These are phyloP conservation scores for Lithophane socia DNA, from an alignment of 2,888 invertebrate species.

Conservation along the genomic window DNA sequence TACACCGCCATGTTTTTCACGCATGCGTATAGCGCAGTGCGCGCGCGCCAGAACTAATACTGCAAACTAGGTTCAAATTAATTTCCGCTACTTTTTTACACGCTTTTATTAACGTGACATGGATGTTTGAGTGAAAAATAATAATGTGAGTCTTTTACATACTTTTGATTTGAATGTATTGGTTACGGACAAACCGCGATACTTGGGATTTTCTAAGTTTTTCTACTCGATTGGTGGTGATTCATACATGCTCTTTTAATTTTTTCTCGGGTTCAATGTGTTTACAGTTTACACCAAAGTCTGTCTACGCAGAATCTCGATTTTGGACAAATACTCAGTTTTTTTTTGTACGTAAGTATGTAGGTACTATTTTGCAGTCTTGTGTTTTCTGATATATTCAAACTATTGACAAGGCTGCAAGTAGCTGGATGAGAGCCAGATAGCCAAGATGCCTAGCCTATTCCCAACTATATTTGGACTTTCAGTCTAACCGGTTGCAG, in stretches of 20 bases:
- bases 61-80: conserved; percentile 23
- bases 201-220: background rate
- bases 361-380: too few species aligned
- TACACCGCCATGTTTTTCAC: conserved; percentile 21
- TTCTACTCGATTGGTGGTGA: background rate
- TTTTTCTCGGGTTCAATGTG: background rate
- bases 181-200: conserved; percentile 20
- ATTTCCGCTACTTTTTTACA: conserved; percentile 17
- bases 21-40: conserved; percentile 1
- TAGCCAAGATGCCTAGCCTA: too few species aligned
- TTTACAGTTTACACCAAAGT: background rate
- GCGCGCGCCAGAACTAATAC: conserved; percentile 26
- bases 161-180: background rate
- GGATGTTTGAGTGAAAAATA: conserved; percentile 27
- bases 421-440: too few species aligned
- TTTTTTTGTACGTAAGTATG: background rate
- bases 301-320: background rate
- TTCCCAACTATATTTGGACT: too few species aligned
- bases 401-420: too few species aligned
- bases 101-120: conserved; percentile 22
- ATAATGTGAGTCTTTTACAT: conserved; percentile 9
- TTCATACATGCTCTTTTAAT: background rate
- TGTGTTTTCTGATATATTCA: background rate
- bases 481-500: too few species aligned
- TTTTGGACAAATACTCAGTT: background rate